Base-by-base conservation (phyloP, 2,797 vertebrate species). In the Periparus ater region DNA sequence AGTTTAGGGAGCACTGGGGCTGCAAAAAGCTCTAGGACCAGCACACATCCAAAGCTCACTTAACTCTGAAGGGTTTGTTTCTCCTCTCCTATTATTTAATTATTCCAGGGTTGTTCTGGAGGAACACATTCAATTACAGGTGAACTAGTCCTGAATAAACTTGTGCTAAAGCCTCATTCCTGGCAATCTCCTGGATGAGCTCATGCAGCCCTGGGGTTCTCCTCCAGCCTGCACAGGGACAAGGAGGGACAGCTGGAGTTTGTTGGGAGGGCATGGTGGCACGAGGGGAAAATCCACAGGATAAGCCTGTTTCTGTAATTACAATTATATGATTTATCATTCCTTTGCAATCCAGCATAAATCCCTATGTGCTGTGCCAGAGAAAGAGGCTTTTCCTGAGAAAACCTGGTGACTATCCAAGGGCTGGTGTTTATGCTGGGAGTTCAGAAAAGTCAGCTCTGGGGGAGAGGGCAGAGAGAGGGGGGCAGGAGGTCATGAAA, bases 171-270 rank as follows among this genome's bases (percentile, higher is more conserved):
- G 11, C 51, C 40, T 36, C 34, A 5, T 53, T 70, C 45, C 51
- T 44, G 51, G 85, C 66, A 79, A 48, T 36, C 54, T 44, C 25
- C 50, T 80, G 57, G 42, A 10, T 26, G 50, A 45, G n/a, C 1
- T 9, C 22, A 9, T n/a, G 38, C 54, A 61, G 63, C 50, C 51
- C 50, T 8, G 30, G 4, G 8, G 45, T 2, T 60, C 34, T 15
- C 48, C 23, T 50, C 12, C 45, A 73, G 45, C 13, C 13, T 3
- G 0, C 5, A 0, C 30, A 8, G 32, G 15, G 34, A 38, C 42
- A 50, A 30, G 0, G 0, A 40, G n/a, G 63, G 48, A 14, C 3
- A 10, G 7, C 32, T 17, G 34, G 2, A 50, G 30, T 9, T 44
- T 8, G 0, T 9, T 23, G 74, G 2, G 3, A 78, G 27, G 34